Evolutionary conservation across 2,113 vertebrate species (phyloP).

Genomic region (Cryptotis parvus): DNA sequence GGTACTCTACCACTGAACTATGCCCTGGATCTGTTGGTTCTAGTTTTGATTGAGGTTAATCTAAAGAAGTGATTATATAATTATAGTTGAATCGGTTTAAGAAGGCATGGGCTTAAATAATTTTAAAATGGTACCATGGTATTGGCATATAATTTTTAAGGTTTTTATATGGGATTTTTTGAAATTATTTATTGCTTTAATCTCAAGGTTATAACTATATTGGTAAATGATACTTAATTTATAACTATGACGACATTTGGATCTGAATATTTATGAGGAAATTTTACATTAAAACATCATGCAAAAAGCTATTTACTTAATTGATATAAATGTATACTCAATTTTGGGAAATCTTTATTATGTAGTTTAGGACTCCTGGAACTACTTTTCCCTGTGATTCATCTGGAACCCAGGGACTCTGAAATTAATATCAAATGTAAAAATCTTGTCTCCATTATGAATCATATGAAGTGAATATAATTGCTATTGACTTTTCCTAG

Average conservation of each 20-base stretch:
- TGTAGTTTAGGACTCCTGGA: neutral
- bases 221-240: constrained; percentile 25
- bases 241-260: constrained; percentile 18
- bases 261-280: neutral
- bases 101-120: neutral
- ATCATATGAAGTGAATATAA: constrained; percentile 17
- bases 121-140: neutral
- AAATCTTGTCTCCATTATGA: constrained; percentile 24
- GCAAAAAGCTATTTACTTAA: constrained; percentile 27
- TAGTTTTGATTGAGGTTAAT: constrained; percentile 10
- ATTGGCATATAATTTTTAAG: neutral
- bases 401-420: neutral
- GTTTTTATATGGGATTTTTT: neutral
- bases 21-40: neutral
- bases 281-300: constrained; percentile 40
- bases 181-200: constrained; percentile 39
- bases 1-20: too few species aligned
- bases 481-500: constrained; percentile 42
- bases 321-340: neutral
- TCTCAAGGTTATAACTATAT: neutral
- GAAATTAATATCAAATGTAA: constrained; percentile 30
- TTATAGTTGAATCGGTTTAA: neutral
- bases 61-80: neutral
- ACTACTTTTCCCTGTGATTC: neutral
- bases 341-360: constrained; percentile 34